A percentile compares a stretch with the other conserved stretches of the same genome.
Conservation (phyloP, 2,113 vertebrate genomes). For the Muscicapa adusta region DNA sequence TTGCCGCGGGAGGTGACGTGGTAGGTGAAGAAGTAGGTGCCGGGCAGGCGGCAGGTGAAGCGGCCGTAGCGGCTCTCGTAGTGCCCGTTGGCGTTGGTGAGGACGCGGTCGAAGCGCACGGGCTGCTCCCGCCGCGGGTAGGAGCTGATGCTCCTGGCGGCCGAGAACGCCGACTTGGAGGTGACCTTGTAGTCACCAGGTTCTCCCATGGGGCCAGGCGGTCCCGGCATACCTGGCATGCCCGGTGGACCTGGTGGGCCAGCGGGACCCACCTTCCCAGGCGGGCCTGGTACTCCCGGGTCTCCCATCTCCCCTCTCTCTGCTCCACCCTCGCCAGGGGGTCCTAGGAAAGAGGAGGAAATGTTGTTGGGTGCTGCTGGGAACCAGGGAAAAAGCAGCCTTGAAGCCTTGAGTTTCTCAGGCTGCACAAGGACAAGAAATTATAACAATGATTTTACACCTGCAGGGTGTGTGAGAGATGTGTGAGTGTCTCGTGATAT, state of each 20-base stretch:
- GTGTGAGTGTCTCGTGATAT: too few relatives aligned
- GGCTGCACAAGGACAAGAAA: too few relatives aligned
- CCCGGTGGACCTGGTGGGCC: slow-evolving; percentile 60
- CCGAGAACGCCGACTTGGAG: slow-evolving; percentile 72
- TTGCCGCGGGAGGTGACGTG: slow-evolving; percentile 69
- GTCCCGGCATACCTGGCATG: not conserved
- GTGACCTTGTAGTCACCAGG: slow-evolving; percentile 60
- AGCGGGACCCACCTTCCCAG: slow-evolving; percentile 74
- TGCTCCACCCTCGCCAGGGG: slow-evolving; percentile 29
- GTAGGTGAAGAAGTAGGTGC: slow-evolving; percentile 83
- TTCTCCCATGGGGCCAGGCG: slow-evolving; percentile 46
- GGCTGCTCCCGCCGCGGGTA: not conserved
- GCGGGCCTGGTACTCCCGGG: slow-evolving; percentile 49
- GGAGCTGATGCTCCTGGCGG: not conserved
- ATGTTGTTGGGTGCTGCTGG: too few relatives aligned
- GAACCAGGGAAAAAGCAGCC: too few relatives aligned
- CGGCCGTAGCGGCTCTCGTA: slow-evolving; percentile 61
- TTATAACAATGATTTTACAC: too few relatives aligned
- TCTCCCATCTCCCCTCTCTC: slow-evolving; percentile 70
- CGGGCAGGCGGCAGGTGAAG: slow-evolving; percentile 70
- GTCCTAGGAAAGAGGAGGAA: slow-evolving; percentile 41
- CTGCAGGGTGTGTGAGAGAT: too few relatives aligned
- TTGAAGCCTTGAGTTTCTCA: too few relatives aligned
- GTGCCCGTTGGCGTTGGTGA: slow-evolving; percentile 46
- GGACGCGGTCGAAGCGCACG: slow-evolving; percentile 65